These are phyloP conservation scores for Heterohyrax brucei DNA, from an alignment of 2,797 vertebrate genomes.

Conservation along the genomic window DNA sequence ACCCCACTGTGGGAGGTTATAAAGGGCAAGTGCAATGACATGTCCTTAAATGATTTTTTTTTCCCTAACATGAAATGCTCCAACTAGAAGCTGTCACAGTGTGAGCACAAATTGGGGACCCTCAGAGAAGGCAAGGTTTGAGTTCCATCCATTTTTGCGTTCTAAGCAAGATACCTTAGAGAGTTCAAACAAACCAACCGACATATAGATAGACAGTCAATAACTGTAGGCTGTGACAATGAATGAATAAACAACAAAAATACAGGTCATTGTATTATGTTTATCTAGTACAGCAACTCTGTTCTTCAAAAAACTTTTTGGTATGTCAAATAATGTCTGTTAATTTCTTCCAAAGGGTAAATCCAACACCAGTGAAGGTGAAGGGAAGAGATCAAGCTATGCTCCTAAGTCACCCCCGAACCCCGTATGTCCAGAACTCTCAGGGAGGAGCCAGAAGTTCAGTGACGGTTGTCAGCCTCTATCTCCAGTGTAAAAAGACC, in stretches of 20 bases:
- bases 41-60: not conserved
- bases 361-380: not conserved
- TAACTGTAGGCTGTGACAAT: not conserved
- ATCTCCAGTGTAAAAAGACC: not conserved
- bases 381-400: not conserved
- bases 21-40: not conserved
- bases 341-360: conserved; percentile 4
- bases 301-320: not conserved
- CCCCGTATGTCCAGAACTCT: not conserved
- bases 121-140: not conserved
- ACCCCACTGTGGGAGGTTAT: not conserved
- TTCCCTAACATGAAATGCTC: not conserved
- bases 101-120: not conserved
- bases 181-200: not conserved
- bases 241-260: conserved; percentile 4
- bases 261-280: not conserved
- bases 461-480: not conserved
- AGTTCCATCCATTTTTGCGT: not conserved
- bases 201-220: not conserved
- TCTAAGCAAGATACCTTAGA: not conserved
- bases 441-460: not conserved
- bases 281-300: not conserved
- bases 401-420: not conserved
- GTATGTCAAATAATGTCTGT: not conserved
- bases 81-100: not conserved